A percentile compares a stretch with the other conserved stretches of the same genome.
phyloP scores from a whole-genome alignment of 2,797 vertebrate genomes.

The Microtus agrestis region DNA sequence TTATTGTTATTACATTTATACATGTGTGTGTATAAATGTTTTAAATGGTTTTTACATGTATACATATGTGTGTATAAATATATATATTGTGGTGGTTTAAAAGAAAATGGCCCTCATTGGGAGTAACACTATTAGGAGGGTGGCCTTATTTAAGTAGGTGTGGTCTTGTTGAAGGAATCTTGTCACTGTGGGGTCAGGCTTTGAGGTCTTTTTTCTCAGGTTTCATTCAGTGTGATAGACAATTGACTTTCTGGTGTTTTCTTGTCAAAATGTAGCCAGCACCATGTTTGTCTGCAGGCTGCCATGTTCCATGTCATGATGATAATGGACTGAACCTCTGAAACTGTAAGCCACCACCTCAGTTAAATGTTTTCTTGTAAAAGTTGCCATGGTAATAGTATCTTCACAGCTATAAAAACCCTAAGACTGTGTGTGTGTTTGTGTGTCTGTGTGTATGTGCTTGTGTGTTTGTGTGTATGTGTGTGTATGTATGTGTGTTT shows the following conservation, averaged over 20 bases:
- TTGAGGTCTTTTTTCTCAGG: background rate
- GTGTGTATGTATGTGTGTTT: background rate
- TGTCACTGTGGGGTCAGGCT: background rate
- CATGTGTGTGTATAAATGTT: background rate
- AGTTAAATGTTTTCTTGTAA: background rate
- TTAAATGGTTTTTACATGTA: background rate
- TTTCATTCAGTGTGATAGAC: background rate
- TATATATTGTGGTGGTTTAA: background rate
- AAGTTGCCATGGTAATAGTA: background rate
- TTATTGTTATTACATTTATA: background rate
- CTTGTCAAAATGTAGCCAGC: background rate
- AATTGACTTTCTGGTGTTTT: background rate
- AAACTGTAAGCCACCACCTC: background rate
- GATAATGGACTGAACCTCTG: background rate
- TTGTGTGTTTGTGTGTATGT: accelerated
- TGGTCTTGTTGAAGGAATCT: background rate
- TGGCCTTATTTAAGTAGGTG: background rate
- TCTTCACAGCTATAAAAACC: background rate
- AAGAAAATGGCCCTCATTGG: background rate
- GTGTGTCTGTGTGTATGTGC: background rate
- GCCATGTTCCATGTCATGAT: background rate
- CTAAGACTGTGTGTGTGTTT: background rate
- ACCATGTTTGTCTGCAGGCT: background rate
- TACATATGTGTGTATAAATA: no score
- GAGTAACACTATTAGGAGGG: background rate